Evolutionary conservation across 2,113 vertebrate species (phyloP), one percentile per base, ranked within the genome.

Genomic region (Edolisoma coerulescens): DNA sequence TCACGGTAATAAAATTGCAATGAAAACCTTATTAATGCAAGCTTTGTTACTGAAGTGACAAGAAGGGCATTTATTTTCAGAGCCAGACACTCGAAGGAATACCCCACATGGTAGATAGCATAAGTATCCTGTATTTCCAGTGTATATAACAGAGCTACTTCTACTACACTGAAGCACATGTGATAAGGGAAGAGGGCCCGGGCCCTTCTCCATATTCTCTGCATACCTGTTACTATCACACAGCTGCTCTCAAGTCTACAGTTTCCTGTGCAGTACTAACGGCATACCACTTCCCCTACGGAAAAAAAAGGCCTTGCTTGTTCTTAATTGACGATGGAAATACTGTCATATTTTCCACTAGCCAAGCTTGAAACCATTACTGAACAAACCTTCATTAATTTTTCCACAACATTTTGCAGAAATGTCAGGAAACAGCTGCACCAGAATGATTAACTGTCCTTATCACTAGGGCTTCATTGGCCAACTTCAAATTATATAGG

Each of bases 351-450:
- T 98, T 99, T 99, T 99, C 99, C 99, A 99, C 98, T 96, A 97
- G 98, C 96, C 98, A 98, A 97, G 97, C 98, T 98, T 98, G 97
- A 98, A 98, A 98, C 98, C 98, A 98, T 98, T 98, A 98, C 97
- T 97, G 97, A 98, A 98, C 64, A 95, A 98, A 98, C 98, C 97
- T 98, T 98, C 98, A 98, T 98, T 98, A 98, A 97, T 98, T 98
- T 99, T 99, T 98, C 99, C 99, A 98, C 98, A 98, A 98, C 98
- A 98, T 98, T 98, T 98, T 98, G 98, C 98, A 98, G 97, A 98
- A 98, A 98, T 97, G 97, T 98, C 97, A 98, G 98, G 98, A 98
- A 98, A 97, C 98, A 98, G 98, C 98, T 99, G 98, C 96, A 98
- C 19, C 89, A 97, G 97, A 97, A 98, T 98, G 96, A 98, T 98